phyloP scores from a whole-genome alignment of 2,888 invertebrate genomes.

The Camponotus fellah region DNA sequence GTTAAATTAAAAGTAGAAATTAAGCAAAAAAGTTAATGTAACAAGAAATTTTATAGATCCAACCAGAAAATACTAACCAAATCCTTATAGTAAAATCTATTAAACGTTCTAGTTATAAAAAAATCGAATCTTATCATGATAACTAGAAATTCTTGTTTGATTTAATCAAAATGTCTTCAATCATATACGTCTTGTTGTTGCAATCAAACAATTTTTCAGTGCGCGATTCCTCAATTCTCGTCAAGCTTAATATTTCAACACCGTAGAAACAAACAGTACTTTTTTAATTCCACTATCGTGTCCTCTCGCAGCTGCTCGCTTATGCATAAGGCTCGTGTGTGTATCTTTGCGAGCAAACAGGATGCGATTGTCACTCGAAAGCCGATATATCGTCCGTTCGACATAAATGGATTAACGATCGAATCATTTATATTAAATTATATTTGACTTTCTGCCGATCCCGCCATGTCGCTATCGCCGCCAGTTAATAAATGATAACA shows the following conservation, averaged over 20 bases:
- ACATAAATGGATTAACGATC: conserved; percentile 40
- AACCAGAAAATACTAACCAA: too few relatives aligned
- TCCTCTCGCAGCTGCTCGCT: conserved; percentile 42
- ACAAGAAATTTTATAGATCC: too few relatives aligned
- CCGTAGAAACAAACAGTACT: conserved; percentile 15
- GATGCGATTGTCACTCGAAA: conserved; percentile 9
- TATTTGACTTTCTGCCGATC: conserved; percentile 36
- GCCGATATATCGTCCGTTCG: conserved; percentile 27
- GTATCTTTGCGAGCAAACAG: conserved; percentile 1
- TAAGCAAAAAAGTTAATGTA: too few relatives aligned
- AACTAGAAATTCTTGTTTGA: too few relatives aligned
- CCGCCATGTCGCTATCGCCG: not conserved
- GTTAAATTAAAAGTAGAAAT: too few relatives aligned
- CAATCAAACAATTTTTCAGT: too few relatives aligned
- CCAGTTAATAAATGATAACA: conserved; percentile 34
- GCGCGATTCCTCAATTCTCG: conserved; percentile 26
- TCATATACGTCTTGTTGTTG: too few relatives aligned
- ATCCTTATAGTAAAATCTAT: too few relatives aligned
- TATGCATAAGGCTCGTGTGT: conserved; percentile 24
- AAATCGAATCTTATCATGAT: too few relatives aligned
- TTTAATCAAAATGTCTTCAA: too few relatives aligned
- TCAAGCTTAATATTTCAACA: conserved; percentile 33
- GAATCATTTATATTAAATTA: conserved; percentile 37
- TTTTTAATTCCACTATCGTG: conserved; percentile 42
- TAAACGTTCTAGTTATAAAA: too few relatives aligned